phyloP scores from a whole-genome alignment of 2,797 vertebrate genomes.

The Cossypha heuglini region DNA sequence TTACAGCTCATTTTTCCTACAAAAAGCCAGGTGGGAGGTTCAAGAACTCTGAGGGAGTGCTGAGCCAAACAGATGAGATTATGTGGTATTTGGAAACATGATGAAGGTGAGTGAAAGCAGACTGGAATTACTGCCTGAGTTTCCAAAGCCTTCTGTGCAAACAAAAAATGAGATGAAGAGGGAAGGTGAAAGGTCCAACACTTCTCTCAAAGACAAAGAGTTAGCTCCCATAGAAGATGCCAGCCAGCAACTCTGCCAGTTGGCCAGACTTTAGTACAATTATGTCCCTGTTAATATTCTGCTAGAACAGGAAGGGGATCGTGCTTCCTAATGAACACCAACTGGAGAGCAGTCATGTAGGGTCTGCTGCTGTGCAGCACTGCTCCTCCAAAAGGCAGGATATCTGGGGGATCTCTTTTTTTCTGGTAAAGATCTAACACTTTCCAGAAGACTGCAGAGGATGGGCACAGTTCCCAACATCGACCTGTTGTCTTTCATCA shows the following conservation, averaged over 20 bases:
- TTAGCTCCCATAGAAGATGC: not conserved
- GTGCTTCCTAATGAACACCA: not conserved
- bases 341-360: not conserved
- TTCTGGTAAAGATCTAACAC: not conserved
- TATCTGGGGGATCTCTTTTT: not conserved
- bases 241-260: not conserved
- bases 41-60: not conserved
- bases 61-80: conserved; percentile 20
- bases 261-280: not conserved
- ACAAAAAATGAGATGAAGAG: not conserved
- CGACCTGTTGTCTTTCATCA: too few relatives aligned
- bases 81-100: conserved; percentile 21
- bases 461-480: too few relatives aligned
- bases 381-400: not conserved
- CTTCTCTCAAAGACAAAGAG: not conserved
- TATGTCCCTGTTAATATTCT: not conserved
- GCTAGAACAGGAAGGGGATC: not conserved
- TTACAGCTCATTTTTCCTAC: conserved; percentile 30
- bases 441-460: not conserved
- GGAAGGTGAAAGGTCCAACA: not conserved
- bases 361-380: not conserved
- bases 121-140: not conserved
- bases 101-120: conserved; percentile 18
- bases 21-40: conserved; percentile 4
- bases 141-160: conserved; percentile 2